Conservation (phyloP, 2,888 invertebrate species). For the Ashinkailepas kermadecensis region DNA sequence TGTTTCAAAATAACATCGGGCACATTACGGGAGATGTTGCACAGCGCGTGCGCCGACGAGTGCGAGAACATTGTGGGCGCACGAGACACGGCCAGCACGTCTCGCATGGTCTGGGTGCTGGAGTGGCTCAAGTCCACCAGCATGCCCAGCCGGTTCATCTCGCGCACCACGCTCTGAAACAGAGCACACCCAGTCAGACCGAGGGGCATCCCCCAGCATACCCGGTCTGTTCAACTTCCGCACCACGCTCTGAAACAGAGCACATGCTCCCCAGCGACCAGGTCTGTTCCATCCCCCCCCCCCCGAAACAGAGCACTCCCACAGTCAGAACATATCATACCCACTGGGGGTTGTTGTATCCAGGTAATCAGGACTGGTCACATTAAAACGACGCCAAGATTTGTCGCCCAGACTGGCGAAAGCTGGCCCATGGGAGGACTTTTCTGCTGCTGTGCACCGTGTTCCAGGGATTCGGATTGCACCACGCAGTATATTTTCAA, state of each 20-base stretch:
- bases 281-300: slow-evolving; percentile 63
- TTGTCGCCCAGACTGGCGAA: too few species aligned
- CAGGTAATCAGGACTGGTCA: too few species aligned
- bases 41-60: slow-evolving; percentile 55
- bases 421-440: too few species aligned
- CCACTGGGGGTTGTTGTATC: slow-evolving; percentile 45
- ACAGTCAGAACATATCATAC: slow-evolving; percentile 36
- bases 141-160: slow-evolving; percentile 64
- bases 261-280: slow-evolving; percentile 53
- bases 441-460: too few species aligned
- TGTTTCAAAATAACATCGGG: slow-evolving; percentile 54
- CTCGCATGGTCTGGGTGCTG: slow-evolving; percentile 55
- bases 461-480: too few species aligned
- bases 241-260: slow-evolving; percentile 49
- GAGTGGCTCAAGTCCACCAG: slow-evolving; percentile 59
- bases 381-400: too few species aligned
- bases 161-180: slow-evolving; percentile 52
- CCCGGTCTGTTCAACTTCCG: slow-evolving; percentile 61
- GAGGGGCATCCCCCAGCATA: slow-evolving; percentile 53
- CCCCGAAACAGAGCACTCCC: slow-evolving; percentile 25
- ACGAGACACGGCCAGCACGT: slow-evolving; percentile 51
- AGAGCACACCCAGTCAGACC: not conserved
- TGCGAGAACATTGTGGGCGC: slow-evolving; percentile 59
- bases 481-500: too few species aligned
- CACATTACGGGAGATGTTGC: slow-evolving; percentile 54